Percentiles rank a stretch among this genome's conserved stretches.
Conservation (phyloP, 2,888 invertebrate species). For the Drosophila infuscata region DNA sequence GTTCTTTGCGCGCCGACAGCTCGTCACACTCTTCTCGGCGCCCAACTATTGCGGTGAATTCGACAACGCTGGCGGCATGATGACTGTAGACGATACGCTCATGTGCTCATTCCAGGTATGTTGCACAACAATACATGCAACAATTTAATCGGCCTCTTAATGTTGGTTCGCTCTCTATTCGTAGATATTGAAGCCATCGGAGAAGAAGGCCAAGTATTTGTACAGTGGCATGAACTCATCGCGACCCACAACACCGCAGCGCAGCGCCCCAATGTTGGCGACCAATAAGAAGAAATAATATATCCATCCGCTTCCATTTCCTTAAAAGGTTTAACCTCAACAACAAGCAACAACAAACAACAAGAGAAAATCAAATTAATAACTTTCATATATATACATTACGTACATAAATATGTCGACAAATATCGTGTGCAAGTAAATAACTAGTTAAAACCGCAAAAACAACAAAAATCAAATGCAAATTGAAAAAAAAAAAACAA, state of each 20-base stretch:
- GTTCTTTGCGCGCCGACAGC: slow-evolving; percentile 98
- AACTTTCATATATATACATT: slow-evolving; percentile 63
- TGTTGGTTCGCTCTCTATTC: slow-evolving; percentile 50
- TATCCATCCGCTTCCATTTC: slow-evolving; percentile 85
- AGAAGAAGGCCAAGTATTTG: slow-evolving; percentile 99
- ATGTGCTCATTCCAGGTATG: slow-evolving; percentile 99
- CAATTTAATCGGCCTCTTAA: background rate
- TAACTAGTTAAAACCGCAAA: slow-evolving; percentile 40
- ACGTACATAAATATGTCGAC: slow-evolving; percentile 40
- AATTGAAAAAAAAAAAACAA: slow-evolving; percentile 6
- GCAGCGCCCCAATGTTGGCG: slow-evolving; percentile 87
- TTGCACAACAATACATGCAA: background rate
- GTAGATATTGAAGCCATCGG: slow-evolving; percentile 99
- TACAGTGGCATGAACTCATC: slow-evolving; percentile 95
- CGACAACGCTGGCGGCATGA: slow-evolving; percentile 99
- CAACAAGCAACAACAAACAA: slow-evolving; percentile 39
- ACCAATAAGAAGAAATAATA: slow-evolving; percentile 85
- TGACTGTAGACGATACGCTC: slow-evolving; percentile 99
- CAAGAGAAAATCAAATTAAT: slow-evolving; percentile 48
- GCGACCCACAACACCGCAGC: slow-evolving; percentile 93
- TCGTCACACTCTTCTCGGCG: slow-evolving; percentile 99
- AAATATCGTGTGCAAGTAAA: slow-evolving; percentile 46
- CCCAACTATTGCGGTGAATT: slow-evolving; percentile 99
- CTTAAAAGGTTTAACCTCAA: slow-evolving; percentile 82
- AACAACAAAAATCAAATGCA: slow-evolving; percentile 15